phyloP scores from a whole-genome alignment of 2,113 vertebrate genomes.

The Hydrochoerus hydrochaeris region DNA sequence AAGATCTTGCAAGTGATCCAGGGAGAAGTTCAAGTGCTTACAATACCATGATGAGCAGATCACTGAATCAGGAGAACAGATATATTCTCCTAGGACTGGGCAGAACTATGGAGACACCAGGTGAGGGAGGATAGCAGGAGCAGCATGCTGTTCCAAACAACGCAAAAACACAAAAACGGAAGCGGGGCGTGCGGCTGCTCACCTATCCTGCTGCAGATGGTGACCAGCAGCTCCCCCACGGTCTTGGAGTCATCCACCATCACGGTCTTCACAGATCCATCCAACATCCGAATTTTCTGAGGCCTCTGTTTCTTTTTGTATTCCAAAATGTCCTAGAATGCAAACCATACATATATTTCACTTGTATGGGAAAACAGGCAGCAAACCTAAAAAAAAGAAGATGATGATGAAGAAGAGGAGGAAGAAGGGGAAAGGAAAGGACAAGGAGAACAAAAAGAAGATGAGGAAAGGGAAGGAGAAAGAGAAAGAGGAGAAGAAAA shows the following conservation, averaged over 20 bases:
- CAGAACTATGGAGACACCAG: not conserved
- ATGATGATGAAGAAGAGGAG: not conserved
- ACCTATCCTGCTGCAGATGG: constrained; percentile 99
- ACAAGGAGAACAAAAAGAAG: not conserved
- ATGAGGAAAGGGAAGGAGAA: not conserved
- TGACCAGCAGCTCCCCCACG: constrained; percentile 97
- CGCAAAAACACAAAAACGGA: rapidly evolving
- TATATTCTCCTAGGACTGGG: not conserved
- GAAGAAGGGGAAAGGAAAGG: not conserved
- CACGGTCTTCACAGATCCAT: constrained; percentile 97
- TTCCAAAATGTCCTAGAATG: constrained; percentile 94
- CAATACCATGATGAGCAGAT: not conserved
- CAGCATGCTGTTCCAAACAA: not conserved
- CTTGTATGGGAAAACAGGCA: not conserved
- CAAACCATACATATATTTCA: constrained; percentile 4
- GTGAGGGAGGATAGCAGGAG: not conserved
- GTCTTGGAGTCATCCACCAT: constrained; percentile 99
- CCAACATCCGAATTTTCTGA: constrained; percentile 99
- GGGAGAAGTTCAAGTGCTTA: not conserved
- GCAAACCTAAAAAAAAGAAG: not conserved
- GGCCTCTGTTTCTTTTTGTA: constrained; percentile 99
- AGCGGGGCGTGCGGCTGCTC: not conserved
- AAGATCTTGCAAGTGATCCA: not conserved
- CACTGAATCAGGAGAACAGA: not conserved
- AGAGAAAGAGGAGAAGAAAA: not conserved